phyloP scores from a whole-genome alignment of 2,797 vertebrate species.

The Nannoperca obscura region DNA sequence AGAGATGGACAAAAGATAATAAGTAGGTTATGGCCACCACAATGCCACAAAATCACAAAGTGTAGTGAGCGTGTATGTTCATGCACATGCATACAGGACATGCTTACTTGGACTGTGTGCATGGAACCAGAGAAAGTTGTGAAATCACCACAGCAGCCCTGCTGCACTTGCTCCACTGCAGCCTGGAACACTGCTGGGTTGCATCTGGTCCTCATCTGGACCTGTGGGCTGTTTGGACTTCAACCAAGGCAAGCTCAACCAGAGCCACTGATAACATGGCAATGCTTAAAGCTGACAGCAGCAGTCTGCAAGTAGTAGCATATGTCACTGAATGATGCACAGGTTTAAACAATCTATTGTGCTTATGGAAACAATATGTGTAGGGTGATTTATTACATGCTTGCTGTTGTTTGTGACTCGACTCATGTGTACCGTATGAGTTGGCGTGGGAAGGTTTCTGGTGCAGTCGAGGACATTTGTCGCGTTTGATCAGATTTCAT shows the following conservation, averaged over 20 bases:
- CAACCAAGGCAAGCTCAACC: slow-evolving; percentile 67
- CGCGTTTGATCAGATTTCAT: background rate
- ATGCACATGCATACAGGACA: slow-evolving; percentile 25
- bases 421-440: background rate
- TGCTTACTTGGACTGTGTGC: slow-evolving; percentile 6
- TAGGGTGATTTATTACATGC: background rate
- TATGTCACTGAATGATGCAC: slow-evolving; percentile 29
- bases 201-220: slow-evolving; percentile 82
- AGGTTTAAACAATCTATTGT: slow-evolving; percentile 1
- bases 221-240: slow-evolving; percentile 66
- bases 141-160: slow-evolving; percentile 27
- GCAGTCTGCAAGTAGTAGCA: slow-evolving; percentile 31
- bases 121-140: slow-evolving; percentile 20
- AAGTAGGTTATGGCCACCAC: slow-evolving; percentile 16
- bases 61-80: slow-evolving; percentile 35
- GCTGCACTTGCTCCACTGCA: slow-evolving; percentile 63
- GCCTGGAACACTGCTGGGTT: slow-evolving; percentile 48
- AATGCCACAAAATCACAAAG: slow-evolving; percentile 23
- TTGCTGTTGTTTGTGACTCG: background rate
- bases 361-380: slow-evolving; percentile 37
- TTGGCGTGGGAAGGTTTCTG: background rate
- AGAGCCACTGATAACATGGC: slow-evolving; percentile 70
- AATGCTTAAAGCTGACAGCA: slow-evolving; percentile 50
- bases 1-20: slow-evolving; percentile 45
- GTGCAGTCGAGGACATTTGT: background rate